phyloP scores from a whole-genome alignment of 1,140 invertebrate species.

The Kradibia gibbosae region DNA sequence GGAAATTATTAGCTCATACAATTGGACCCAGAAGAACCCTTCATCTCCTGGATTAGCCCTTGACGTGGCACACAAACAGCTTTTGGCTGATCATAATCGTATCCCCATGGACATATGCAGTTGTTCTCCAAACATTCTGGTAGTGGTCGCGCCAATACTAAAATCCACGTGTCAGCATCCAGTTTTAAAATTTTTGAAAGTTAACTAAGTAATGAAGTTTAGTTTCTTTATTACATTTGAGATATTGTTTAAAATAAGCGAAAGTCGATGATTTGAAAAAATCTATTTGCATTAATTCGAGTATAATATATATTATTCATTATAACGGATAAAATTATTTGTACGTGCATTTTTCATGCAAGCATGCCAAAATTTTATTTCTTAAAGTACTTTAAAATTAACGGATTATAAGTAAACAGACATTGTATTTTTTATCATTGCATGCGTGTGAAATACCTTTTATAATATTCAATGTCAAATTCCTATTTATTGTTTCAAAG shows the following conservation, averaged over 20 bases:
- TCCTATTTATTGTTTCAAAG: constrained; percentile 13
- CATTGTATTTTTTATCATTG: not conserved
- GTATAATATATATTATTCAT: not conserved
- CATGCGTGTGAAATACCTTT: constrained; percentile 42
- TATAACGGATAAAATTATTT: not conserved
- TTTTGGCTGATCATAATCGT: constrained; percentile 63
- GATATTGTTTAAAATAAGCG: not conserved
- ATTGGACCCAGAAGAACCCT: constrained; percentile 70
- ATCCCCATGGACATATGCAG: constrained; percentile 73
- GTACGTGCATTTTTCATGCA: constrained; percentile 3
- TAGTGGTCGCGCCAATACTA: constrained; percentile 68
- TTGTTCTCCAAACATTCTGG: constrained; percentile 70
- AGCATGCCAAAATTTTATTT: constrained; percentile 12
- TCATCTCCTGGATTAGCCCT: constrained; percentile 67
- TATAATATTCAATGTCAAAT: constrained; percentile 13
- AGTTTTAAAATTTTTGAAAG: constrained; percentile 31
- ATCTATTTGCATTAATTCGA: not conserved
- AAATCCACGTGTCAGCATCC: constrained; percentile 63
- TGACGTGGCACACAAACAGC: constrained; percentile 67
- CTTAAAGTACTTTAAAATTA: not conserved
- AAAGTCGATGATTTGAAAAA: not conserved
- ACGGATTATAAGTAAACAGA: not conserved
- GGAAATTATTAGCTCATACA: constrained; percentile 63
- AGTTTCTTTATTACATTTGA: not conserved
- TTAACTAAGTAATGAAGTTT: constrained; percentile 24